Conservation (phyloP, 2,113 vertebrate genomes). For the Lampris megalopsis region DNA sequence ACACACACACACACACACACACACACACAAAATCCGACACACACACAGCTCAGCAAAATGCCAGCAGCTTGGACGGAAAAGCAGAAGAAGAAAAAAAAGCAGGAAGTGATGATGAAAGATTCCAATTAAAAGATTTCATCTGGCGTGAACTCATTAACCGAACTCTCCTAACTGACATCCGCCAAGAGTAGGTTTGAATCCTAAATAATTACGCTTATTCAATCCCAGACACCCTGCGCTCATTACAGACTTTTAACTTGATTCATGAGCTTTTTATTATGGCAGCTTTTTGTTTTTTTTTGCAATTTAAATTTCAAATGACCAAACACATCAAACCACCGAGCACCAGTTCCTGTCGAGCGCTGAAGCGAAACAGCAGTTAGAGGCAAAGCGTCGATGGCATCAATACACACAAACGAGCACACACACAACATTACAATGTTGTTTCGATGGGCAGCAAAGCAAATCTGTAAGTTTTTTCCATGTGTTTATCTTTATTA, state of each 20-base stretch:
- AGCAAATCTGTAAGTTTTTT: slow-evolving; percentile 10
- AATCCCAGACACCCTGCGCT: slow-evolving; percentile 28
- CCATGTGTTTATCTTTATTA: slow-evolving; percentile 19
- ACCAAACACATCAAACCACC: background rate
- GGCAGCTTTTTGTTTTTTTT: no score
- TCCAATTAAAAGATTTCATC: slow-evolving; percentile 14
- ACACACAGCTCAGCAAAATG: background rate
- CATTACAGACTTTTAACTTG: slow-evolving; percentile 20
- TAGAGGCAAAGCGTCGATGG: slow-evolving; percentile 23
- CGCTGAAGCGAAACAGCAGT: slow-evolving; percentile 31
- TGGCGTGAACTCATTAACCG: slow-evolving; percentile 32
- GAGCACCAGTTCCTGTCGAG: background rate
- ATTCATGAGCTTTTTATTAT: slow-evolving; percentile 2
- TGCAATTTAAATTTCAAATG: no score
- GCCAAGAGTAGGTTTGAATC: slow-evolving; percentile 31
- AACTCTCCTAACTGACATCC: slow-evolving; percentile 23
- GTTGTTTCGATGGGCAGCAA: slow-evolving; percentile 38
- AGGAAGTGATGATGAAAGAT: slow-evolving; percentile 14
- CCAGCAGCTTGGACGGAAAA: background rate
- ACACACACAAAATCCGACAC: slow-evolving; percentile 13
- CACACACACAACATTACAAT: slow-evolving; percentile 50
- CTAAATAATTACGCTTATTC: slow-evolving; percentile 25
- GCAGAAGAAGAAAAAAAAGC: background rate
- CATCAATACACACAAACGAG: slow-evolving; percentile 27
- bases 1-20: background rate